Conservation (phyloP, 2,113 vertebrate genomes). For the Thomomys bottae region DNA sequence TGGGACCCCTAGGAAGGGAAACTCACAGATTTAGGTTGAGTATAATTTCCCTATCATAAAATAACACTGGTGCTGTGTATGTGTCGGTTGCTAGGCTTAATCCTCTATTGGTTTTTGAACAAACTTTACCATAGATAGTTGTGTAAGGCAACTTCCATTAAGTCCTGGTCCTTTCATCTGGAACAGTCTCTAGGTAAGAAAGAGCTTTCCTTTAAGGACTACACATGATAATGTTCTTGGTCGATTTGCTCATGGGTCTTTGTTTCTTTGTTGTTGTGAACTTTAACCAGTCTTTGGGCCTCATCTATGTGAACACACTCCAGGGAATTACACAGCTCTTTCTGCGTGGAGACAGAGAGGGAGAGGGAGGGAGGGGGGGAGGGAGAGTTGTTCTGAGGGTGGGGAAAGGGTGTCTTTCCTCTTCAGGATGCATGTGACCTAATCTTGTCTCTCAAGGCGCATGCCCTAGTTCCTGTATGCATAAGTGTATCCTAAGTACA, state of each 20-base stretch:
- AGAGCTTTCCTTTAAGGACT: neutral
- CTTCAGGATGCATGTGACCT: neutral
- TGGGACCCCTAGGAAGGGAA: neutral
- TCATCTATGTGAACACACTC: neutral
- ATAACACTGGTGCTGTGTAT: neutral
- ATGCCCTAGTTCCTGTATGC: fast-evolving
- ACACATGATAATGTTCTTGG: neutral
- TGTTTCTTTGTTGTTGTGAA: neutral
- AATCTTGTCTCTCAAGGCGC: neutral
- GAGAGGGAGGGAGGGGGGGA: too few species aligned
- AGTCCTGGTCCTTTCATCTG: neutral
- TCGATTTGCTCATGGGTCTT: neutral
- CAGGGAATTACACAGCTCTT: neutral
- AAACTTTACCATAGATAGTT: neutral
- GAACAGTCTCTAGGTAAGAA: neutral
- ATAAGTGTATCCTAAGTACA: too few species aligned
- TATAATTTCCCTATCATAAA: neutral
- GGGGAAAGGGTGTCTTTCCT: too few species aligned
- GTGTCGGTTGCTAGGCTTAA: neutral
- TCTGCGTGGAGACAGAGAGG: too few species aligned
- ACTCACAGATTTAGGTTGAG: neutral
- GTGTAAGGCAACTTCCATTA: neutral
- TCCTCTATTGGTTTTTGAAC: neutral
- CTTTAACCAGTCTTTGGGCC: neutral
- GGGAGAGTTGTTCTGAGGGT: too few species aligned